Evolutionary conservation across 2,113 vertebrate genomes (phyloP).

Genomic region (Antechinus stuartii): DNA sequence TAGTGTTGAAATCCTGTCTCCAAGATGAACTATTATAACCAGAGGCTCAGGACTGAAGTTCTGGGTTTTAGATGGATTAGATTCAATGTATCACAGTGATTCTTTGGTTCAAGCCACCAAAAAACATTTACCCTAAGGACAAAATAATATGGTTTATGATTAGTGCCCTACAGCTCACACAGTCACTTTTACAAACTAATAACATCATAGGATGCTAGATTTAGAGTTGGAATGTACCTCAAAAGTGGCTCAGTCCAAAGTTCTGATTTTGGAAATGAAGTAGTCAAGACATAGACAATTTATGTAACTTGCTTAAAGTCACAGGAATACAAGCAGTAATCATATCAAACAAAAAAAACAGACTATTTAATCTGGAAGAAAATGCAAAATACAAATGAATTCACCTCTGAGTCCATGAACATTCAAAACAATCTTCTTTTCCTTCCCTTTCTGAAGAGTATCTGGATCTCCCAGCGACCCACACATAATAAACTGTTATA

Average conservation of each 20-base stretch:
- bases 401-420: background rate
- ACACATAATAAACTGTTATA: background rate
- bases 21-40: background rate
- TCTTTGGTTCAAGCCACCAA: background rate
- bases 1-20: background rate
- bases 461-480: background rate
- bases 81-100: background rate
- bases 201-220: background rate
- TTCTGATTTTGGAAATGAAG: constrained; percentile 8
- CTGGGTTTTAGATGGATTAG: background rate
- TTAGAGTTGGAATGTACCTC: background rate
- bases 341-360: background rate
- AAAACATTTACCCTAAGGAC: background rate
- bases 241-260: background rate
- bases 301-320: background rate
- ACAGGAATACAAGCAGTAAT: constrained; percentile 11
- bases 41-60: background rate
- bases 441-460: background rate
- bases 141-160: background rate
- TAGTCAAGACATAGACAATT: background rate
- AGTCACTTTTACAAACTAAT: background rate
- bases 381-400: background rate
- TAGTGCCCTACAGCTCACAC: background rate
- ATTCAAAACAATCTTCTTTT: background rate
- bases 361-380: background rate